Evolutionary conservation across 2,113 vertebrate genomes (phyloP), one percentile per base, ranked within the genome.

Genomic region (Notiomystis cincta): DNA sequence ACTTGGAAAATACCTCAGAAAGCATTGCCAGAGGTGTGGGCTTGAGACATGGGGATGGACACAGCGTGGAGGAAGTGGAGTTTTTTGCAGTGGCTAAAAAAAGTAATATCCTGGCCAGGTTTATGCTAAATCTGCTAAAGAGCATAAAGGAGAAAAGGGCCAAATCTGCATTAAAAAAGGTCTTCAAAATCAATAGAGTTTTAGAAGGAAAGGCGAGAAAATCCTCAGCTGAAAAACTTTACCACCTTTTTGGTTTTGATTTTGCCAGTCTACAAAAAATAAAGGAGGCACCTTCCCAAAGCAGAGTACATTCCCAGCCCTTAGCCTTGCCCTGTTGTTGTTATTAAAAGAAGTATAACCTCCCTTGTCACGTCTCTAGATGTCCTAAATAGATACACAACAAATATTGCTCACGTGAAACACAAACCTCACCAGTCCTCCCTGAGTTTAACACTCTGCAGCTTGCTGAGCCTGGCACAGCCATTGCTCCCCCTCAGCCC

Each of bases 1-100:
- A 67, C 86, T 94, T 95, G 76, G 78, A 90, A 93, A 85, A 90
- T 78, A 50, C 51, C 62, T 64, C n/a, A 85, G 61, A 40, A 86
- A 84, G 31, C 76, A 48, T 27, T 84, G 58, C 80, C 92, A 96
- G 85, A 79, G 25, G 11, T 84, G 64, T 83, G 82, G 76, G 79
- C 28, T 90, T 48, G 57, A 78, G 53, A 35, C n/a, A 62, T 2
- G 50, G 67, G 82, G 54, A 87, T 56, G 47, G 28, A 90, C 16
- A 23, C 2, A 9, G 16, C 67, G 22, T 54, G 75, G 62, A 94
- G 57, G 53, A 50, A 53, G 21, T 22, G 38, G 14, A 38, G 33
- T 48, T 67, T 42, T 33, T 72, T 81, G 27, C 25, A 45, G 54
- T 58, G 76, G 13, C 51, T 53, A 40, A 77, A 90, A 80, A 56